Percentiles rank a stretch among this genome's conserved stretches.
Evolutionary conservation across 2,797 vertebrate species (phyloP).

Genomic region (Australoheros facetus): DNA sequence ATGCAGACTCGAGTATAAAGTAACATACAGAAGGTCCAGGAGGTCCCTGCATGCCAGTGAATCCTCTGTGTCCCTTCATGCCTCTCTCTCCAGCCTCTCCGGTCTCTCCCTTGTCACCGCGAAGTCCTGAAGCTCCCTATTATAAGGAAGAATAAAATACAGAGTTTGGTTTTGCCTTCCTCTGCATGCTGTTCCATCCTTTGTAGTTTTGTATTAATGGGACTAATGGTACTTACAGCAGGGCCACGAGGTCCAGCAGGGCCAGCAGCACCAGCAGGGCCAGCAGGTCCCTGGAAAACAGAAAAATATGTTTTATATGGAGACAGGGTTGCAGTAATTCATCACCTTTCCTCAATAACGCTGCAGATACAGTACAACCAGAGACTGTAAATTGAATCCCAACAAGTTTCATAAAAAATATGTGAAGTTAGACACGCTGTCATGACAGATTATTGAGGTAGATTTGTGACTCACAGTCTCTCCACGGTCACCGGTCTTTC

Average conservation of each 20-base stretch:
- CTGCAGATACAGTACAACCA: too few species aligned
- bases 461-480: constrained; percentile 85
- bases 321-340: background rate
- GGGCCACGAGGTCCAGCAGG: constrained; percentile 92
- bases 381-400: too few species aligned
- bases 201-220: background rate
- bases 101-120: constrained; percentile 97
- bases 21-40: constrained; percentile 90
- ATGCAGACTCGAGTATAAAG: background rate
- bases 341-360: background rate
- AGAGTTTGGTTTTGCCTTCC: background rate
- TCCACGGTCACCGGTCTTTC: constrained; percentile 96
- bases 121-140: constrained; percentile 89
- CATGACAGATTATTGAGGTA: background rate
- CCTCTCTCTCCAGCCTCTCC: constrained; percentile 98
- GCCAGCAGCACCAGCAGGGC: constrained; percentile 83
- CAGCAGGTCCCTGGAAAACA: constrained; percentile 87
- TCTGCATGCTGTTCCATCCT: background rate
- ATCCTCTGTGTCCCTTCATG: constrained; percentile 99
- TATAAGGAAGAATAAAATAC: background rate
- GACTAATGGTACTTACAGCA: constrained; percentile 83
- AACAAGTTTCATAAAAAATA: too few species aligned
- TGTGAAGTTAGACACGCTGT: background rate
- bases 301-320: background rate
- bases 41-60: constrained; percentile 95